These are phyloP conservation scores for Oncopeltus fasciatus DNA, from an alignment of 1,140 invertebrate species.

Conservation along the genomic window DNA sequence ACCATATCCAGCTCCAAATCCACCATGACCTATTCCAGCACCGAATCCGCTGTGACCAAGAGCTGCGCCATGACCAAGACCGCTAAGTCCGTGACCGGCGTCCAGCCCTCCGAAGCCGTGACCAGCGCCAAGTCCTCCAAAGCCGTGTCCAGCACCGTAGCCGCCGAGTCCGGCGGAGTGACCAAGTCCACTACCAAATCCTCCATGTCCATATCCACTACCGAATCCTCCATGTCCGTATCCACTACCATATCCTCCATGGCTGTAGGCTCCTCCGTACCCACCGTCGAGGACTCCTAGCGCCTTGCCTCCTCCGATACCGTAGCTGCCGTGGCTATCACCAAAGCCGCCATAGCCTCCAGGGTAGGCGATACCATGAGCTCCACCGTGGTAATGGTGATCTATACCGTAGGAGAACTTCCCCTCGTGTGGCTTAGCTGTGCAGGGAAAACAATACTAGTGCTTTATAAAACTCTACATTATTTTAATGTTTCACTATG, in stretches of 20 bases:
- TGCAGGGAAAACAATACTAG: too few species aligned
- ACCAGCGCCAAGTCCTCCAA: neutral
- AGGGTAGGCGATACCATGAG: conserved; percentile 7
- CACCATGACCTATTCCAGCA: neutral
- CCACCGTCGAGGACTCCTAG: too few species aligned
- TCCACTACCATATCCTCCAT: neutral
- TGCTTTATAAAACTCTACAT: too few species aligned
- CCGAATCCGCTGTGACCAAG: neutral
- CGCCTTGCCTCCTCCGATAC: too few species aligned
- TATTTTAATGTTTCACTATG: too few species aligned
- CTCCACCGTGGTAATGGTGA: conserved; percentile 5
- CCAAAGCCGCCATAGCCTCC: conserved; percentile 15
- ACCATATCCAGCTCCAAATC: conserved; percentile 1
- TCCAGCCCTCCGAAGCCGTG: neutral
- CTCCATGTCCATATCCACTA: neutral
- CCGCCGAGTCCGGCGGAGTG: too few species aligned
- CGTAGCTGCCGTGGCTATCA: conserved; percentile 9
- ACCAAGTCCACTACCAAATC: neutral
- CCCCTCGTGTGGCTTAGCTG: conserved; percentile 13
- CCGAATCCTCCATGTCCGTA: neutral
- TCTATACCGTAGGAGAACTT: conserved; percentile 12
- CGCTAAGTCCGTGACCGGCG: neutral
- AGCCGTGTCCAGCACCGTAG: conserved; percentile 2
- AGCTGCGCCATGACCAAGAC: neutral
- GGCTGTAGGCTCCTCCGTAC: neutral